Evolutionary conservation across 1,140 invertebrate species (phyloP), one percentile per base, ranked within the genome.

Genomic region (Ips typographus): DNA sequence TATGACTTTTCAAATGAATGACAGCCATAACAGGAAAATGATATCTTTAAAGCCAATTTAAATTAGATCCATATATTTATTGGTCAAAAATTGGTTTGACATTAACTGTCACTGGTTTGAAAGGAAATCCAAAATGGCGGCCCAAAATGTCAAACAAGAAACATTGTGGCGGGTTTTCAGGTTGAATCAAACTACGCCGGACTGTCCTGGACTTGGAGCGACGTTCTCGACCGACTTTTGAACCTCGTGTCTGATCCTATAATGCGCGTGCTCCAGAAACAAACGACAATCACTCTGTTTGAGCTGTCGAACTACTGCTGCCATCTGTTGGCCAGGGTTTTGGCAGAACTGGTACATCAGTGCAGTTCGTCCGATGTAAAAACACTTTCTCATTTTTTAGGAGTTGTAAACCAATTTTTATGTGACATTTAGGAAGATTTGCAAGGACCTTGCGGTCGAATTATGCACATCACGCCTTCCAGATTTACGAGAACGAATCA

Each of bases 401-500:
- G 7, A 36, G 42, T 47, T 62, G 1, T 6, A 62, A 47, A 8
- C 43, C 43, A 61, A 64, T 68, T 70, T 66, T n/a, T n/a, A n/a
- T 41, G 40, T 72, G 22, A 22, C 22, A 71, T 77, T 39, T 72
- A 87, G 82, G 89, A 90, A 65, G 90, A 92, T 72, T 68, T 87
- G 42, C 85, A 87, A 78, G 83, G 83, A 5, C 83, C 82, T 3
- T 87, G 86, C 73, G 88, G 88, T 1, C 81, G 90, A 47, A 86
- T 91, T 49, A 83, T 96, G 71, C 89, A 95, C 55, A 87, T 90
- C 47, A 96, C 95, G 2, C 94, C 94, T 0, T 94, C 91, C 39
- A 86, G 96, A 36, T 98, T 98, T 79, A 92, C 93, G 4, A 88
- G 94, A 61, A 91, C 92, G 5, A 96, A 95, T 80, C 88, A 92